These are phyloP conservation scores for Apomyelois bistriatella DNA, from an alignment of 2,888 invertebrate genomes.

Conservation along the genomic window DNA sequence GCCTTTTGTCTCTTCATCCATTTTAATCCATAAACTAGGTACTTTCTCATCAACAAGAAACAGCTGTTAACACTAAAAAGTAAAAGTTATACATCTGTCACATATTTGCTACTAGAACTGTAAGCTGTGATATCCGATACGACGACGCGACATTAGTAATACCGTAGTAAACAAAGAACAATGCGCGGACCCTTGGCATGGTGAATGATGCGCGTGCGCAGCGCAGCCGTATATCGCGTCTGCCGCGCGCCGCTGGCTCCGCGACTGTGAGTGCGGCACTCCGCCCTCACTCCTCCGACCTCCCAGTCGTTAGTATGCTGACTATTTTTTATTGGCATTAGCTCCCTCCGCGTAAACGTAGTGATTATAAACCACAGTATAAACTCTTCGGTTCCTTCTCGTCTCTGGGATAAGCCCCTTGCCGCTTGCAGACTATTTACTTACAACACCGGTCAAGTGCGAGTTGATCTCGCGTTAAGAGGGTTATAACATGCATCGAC, in stretches of 20 bases:
- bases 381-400: no score
- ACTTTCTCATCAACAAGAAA: not conserved
- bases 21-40: not conserved
- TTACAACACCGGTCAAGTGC: no score
- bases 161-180: constrained; percentile 14
- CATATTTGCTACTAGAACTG: not conserved
- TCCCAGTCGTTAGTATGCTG: not conserved
- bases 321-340: constrained; percentile 26
- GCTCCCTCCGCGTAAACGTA: constrained; percentile 20
- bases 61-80: not conserved
- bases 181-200: not conserved
- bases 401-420: no score
- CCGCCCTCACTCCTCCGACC: not conserved
- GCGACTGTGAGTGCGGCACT: constrained; percentile 7
- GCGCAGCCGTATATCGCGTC: not conserved
- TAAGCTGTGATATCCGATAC: not conserved
- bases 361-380: no score
- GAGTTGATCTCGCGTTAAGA: no score
- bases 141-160: not conserved
- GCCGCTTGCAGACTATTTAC: no score
- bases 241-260: constrained; percentile 3
- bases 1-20: not conserved
- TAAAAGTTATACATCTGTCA: not conserved
- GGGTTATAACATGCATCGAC: no score
- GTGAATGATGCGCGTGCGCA: constrained; percentile 3